Evolutionary conservation across 2,113 vertebrate genomes (phyloP).

Genomic region (Epinephelus fuscoguttatus): DNA sequence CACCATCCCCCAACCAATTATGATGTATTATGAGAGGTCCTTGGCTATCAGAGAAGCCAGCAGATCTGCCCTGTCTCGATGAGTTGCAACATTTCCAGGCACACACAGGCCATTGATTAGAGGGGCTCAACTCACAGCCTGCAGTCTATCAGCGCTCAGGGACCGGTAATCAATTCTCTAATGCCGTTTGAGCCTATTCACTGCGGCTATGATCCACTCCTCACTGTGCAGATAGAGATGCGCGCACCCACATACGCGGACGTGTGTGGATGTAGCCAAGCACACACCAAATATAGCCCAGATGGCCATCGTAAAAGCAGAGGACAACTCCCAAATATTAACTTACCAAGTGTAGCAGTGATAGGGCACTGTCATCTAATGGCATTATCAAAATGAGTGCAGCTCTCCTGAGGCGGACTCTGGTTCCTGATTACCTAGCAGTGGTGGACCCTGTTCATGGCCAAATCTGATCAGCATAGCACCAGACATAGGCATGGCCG

Average conservation of each 20-base stretch:
- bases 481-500: constrained; percentile 69
- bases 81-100: constrained; percentile 78
- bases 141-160: constrained; percentile 78
- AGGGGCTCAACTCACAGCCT: constrained; percentile 70
- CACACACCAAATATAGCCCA: constrained; percentile 50
- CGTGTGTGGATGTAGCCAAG: constrained; percentile 16
- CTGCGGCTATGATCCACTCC: constrained; percentile 61
- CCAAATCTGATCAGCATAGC: constrained; percentile 81
- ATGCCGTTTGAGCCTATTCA: constrained; percentile 81
- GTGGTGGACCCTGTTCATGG: constrained; percentile 65
- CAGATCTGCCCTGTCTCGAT: constrained; percentile 61
- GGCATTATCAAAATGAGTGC: constrained; percentile 78
- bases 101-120: constrained; percentile 81
- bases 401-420: constrained; percentile 71
- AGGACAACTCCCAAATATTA: constrained; percentile 73
- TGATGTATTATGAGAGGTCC: constrained; percentile 60
- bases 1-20: constrained; percentile 60
- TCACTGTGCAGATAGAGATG: constrained; percentile 23
- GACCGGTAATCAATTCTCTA: constrained; percentile 86
- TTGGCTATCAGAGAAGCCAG: constrained; percentile 60
- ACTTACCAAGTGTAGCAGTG: constrained; percentile 71
- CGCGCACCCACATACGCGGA: constrained; percentile 1
- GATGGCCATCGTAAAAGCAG: constrained; percentile 70
- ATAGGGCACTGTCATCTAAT: constrained; percentile 75
- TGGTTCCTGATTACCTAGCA: constrained; percentile 78